These are phyloP conservation scores for Malaclemys terrapin DNA, from an alignment of 2,113 vertebrate genomes.

Conservation along the genomic window DNA sequence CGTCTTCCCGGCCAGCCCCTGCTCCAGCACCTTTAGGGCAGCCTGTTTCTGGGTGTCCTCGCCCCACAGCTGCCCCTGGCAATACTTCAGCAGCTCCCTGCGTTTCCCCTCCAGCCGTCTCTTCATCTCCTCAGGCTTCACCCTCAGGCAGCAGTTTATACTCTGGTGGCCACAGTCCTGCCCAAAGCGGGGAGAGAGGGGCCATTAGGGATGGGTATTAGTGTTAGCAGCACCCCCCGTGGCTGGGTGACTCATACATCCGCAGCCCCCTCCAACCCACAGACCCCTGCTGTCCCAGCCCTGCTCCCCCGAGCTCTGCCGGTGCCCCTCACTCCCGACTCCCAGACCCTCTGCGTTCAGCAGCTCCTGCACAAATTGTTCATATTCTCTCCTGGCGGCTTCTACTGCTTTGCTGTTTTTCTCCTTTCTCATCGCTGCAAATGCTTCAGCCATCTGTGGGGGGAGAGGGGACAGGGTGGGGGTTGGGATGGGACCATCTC, in stretches of 20 bases:
- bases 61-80: background rate
- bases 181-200: background rate
- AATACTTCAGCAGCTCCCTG: background rate
- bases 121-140: background rate
- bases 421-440: background rate
- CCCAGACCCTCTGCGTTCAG: background rate
- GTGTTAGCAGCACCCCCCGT: no score
- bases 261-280: no score
- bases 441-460: background rate
- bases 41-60: background rate
- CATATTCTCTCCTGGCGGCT: background rate
- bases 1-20: background rate
- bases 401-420: background rate
- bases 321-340: no score
- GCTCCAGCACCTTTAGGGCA: background rate
- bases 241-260: no score
- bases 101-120: background rate
- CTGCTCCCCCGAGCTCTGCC: no score
- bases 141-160: background rate
- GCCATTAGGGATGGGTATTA: no score
- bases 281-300: no score
- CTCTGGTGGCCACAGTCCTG: background rate
- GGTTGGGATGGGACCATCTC: background rate
- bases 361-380: background rate
- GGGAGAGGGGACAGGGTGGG: background rate